Percentiles rank a stretch among this genome's conserved stretches.
These are phyloP conservation scores for Hypsibius dujardini DNA, from an alignment of 1,140 invertebrate species.

Conservation along the genomic window DNA sequence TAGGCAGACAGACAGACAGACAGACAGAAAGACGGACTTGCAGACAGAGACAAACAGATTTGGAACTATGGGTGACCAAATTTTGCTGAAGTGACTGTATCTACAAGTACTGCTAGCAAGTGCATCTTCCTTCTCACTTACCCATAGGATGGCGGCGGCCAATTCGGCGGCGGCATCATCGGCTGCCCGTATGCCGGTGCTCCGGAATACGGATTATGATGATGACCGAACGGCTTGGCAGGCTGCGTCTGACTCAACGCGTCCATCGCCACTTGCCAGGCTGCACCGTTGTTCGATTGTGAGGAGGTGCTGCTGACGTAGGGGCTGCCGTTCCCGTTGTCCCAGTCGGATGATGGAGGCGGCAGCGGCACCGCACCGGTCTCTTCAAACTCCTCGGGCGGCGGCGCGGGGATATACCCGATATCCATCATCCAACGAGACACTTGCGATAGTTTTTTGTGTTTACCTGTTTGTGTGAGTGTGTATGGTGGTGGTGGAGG, in stretches of 20 bases:
- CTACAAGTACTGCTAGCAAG: background rate
- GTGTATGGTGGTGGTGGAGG: too few species aligned
- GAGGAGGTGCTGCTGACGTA: background rate
- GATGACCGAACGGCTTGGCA: too few species aligned
- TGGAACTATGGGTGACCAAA: background rate
- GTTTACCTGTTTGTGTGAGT: background rate
- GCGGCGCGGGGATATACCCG: slow-evolving; percentile 3
- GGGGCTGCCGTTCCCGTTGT: background rate
- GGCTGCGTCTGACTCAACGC: background rate
- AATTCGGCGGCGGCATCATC: background rate
- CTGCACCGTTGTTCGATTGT: background rate
- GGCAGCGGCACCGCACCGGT: background rate
- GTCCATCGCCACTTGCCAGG: slow-evolving; percentile 3
- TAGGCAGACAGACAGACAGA: background rate
- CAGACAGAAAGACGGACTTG: background rate
- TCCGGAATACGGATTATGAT: too few species aligned
- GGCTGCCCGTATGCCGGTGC: background rate
- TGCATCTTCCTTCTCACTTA: background rate
- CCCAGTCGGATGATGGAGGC: background rate
- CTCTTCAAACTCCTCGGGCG: slow-evolving; percentile 13
- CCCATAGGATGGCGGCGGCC: background rate
- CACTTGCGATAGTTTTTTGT: background rate
- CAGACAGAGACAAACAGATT: background rate
- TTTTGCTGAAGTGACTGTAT: background rate
- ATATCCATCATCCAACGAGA: background rate